These are phyloP conservation scores for Leiothrix lutea DNA, from an alignment of 2,113 vertebrate genomes.

Conservation along the genomic window DNA sequence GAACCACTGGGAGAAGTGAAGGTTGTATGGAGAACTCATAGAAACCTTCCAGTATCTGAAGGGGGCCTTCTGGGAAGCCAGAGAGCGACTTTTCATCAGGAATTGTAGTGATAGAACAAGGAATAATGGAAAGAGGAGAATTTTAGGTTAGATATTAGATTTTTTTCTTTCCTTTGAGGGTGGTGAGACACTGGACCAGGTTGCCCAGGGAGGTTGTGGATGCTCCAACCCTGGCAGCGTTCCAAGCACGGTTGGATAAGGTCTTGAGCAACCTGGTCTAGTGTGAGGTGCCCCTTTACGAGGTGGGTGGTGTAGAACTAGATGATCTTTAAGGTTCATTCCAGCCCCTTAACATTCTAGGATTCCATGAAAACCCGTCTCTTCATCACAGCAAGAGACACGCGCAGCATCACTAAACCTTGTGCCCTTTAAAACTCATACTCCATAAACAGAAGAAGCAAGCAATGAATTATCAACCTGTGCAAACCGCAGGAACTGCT, in stretches of 20 bases:
- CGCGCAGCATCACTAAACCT: fast-evolving
- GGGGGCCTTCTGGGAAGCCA: not conserved
- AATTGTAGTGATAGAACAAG: not conserved
- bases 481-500: not conserved
- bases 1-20: not conserved
- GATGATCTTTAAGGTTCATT: not conserved
- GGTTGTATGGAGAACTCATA: not conserved
- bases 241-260: not conserved
- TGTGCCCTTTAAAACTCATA: not conserved
- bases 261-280: not conserved
- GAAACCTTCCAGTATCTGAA: not conserved
- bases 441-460: not conserved
- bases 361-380: not conserved
- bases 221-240: too few species aligned
- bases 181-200: not conserved
- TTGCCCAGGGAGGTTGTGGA: not conserved
- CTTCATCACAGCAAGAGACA: not conserved
- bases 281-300: not conserved
- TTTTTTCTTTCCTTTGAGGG: not conserved
- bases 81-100: not conserved
- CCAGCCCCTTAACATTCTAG: not conserved
- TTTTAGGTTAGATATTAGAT: not conserved
- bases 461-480: not conserved
- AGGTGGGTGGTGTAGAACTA: not conserved
- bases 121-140: not conserved